These are phyloP conservation scores for Harpegnathos saltator DNA, from an alignment of 1,140 invertebrate genomes.

Conservation along the genomic window DNA sequence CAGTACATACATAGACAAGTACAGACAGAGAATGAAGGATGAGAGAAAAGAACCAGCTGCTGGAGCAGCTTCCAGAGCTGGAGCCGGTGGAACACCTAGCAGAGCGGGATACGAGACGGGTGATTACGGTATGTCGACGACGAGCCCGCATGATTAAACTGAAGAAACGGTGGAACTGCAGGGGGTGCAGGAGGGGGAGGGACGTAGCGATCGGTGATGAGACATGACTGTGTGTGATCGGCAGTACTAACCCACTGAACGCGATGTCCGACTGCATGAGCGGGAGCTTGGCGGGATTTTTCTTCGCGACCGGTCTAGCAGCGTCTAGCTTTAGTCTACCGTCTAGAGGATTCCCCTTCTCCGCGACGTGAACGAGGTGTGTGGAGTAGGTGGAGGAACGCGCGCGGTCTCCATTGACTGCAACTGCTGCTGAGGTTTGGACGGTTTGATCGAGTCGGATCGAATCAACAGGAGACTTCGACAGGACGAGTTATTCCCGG, in stretches of 20 bases:
- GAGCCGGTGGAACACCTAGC: slow-evolving; percentile 50
- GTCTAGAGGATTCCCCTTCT: slow-evolving; percentile 50
- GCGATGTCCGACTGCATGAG: slow-evolving; percentile 47
- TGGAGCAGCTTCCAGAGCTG: no score
- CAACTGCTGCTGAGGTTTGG: background rate
- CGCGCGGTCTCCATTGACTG: background rate
- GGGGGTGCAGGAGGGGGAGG: slow-evolving; percentile 13
- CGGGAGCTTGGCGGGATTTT: slow-evolving; percentile 60
- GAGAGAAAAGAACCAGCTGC: slow-evolving; percentile 62
- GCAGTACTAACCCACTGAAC: slow-evolving; percentile 75
- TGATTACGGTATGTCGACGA: slow-evolving; percentile 24
- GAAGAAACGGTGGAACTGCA: slow-evolving; percentile 65
- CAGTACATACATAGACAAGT: background rate
- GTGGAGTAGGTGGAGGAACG: background rate
- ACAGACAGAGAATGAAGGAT: slow-evolving; percentile 41
- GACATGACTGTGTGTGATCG: slow-evolving; percentile 38
- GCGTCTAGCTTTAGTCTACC: slow-evolving; percentile 74
- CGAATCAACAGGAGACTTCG: no score
- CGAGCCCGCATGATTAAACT: slow-evolving; percentile 71
- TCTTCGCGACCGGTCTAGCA: slow-evolving; percentile 73
- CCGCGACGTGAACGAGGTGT: background rate
- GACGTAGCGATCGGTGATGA: slow-evolving; percentile 16
- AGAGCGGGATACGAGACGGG: slow-evolving; percentile 31
- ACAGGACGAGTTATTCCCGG: no score
- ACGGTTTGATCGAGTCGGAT: no score